Conservation (phyloP, 2,113 vertebrate species). For the Megatriorchis doriae region DNA sequence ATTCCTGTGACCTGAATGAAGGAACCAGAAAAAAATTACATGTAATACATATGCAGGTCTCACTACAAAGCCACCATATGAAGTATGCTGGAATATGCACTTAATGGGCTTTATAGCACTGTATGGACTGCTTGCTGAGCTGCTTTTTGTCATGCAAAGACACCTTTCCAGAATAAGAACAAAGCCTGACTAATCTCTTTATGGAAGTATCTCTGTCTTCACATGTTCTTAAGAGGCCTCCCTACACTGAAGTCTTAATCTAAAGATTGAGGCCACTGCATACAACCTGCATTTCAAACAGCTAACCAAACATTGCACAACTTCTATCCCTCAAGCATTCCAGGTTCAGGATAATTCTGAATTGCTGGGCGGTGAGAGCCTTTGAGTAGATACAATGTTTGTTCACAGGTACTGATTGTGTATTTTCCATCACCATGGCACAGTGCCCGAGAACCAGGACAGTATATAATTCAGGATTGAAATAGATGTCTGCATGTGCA, state of each 20-base stretch:
- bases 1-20: neutral
- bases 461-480: rapidly evolving
- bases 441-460: neutral
- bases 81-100: neutral
- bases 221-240: neutral
- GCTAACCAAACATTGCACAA: neutral
- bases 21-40: neutral
- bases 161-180: conserved; percentile 26
- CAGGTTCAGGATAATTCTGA: neutral
- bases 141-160: neutral
- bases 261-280: conserved; percentile 17
- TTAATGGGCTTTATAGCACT: neutral
- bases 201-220: neutral
- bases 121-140: neutral
- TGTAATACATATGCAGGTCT: neutral
- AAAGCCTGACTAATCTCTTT: conserved; percentile 50
- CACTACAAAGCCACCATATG: neutral
- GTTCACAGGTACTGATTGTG: neutral
- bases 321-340: neutral
- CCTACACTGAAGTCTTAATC: neutral
- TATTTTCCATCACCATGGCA: neutral
- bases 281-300: neutral
- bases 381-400: neutral
- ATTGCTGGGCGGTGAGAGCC: neutral
- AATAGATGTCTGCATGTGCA: neutral